Base-by-base conservation (phyloP, 2,888 invertebrate genomes). In the Lycocerus yunnanus region DNA sequence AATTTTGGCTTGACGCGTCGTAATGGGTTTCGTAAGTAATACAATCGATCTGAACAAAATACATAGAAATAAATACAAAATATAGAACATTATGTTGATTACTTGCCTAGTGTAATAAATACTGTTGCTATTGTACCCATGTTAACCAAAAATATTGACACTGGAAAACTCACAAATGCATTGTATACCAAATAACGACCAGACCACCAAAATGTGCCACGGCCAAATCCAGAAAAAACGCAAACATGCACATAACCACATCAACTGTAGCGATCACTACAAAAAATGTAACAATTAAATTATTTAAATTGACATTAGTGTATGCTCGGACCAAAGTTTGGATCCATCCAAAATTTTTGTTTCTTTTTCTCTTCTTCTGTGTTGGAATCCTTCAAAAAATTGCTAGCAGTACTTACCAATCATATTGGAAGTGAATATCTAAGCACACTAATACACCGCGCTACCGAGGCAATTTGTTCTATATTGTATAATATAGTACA, bases 51-150 rank as follows among this genome's bases (percentile, higher is more conserved):
- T 76, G 65, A n/a, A 68, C 15, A 15, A 58, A 24, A 24, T 24
- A 3, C 4, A 18, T 3, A 24, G 11, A 24, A 10, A 2, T 24
- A 9, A 9, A 9, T 21, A 9, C 16, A n/a, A 20, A 43, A 68
- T 60, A 16, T 61, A 1, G 4, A 10, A 13, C 16, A 43, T 14
- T 8, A 15, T 27, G 1, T n/a, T 43, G 6, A n/a, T 43, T 58
- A 63, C 63, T 24, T 76, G 77, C 79, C 79, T 68, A 79, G 63
- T 5, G 76, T 75, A n/a, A 78, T 75, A 68, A 68, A 69, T 65
- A 79, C 69, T 1, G 77, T 78, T 14, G 77, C 76, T 9, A 68
- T 59, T 0, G 76, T 68, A 18, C 72, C 75, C 13, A 79, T 68
- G 6, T 68, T 71, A 21, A 73, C 72, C 10, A 79, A 74, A 72